Percentiles rank a stretch among this genome's conserved stretches.
Conservation (phyloP, 2,113 vertebrate genomes). For the Microtus ochrogaster region DNA sequence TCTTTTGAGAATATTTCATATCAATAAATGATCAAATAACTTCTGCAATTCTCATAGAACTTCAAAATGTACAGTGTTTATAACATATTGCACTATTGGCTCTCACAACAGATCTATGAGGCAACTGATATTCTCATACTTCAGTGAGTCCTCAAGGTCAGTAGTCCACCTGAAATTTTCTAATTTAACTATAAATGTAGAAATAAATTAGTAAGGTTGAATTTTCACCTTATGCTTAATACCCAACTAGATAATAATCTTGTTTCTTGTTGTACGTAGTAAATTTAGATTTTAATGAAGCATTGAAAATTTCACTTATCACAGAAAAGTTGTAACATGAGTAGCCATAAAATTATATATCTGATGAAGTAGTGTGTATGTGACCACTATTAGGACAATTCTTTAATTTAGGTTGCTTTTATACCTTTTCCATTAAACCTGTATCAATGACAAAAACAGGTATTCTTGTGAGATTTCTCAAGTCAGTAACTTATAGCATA, state of each 20-base stretch:
- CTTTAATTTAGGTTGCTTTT: not conserved
- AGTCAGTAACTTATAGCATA: not conserved
- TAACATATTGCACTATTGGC: not conserved
- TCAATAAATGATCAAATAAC: not conserved
- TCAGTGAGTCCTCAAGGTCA: not conserved
- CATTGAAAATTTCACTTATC: not conserved
- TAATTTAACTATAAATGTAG: not conserved
- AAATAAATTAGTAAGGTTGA: not conserved
- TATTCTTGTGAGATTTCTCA: not conserved
- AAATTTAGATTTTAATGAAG: not conserved
- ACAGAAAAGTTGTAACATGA: not conserved
- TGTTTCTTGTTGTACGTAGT: not conserved
- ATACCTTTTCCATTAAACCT: not conserved
- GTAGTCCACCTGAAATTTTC: not conserved
- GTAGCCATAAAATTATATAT: not conserved
- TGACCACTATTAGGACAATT: not conserved
- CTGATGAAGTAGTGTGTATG: not conserved
- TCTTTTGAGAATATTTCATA: not conserved
- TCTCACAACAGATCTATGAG: not conserved
- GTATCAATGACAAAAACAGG: not conserved
- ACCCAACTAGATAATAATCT: not conserved
- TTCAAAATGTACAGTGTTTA: not conserved
- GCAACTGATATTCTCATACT: not conserved
- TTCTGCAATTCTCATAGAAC: not conserved
- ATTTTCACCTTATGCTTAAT: not conserved